Evolutionary conservation across 1,140 invertebrate species (phyloP), one percentile per base, ranked within the genome.

Genomic region (Zaprionus vittiger): DNA sequence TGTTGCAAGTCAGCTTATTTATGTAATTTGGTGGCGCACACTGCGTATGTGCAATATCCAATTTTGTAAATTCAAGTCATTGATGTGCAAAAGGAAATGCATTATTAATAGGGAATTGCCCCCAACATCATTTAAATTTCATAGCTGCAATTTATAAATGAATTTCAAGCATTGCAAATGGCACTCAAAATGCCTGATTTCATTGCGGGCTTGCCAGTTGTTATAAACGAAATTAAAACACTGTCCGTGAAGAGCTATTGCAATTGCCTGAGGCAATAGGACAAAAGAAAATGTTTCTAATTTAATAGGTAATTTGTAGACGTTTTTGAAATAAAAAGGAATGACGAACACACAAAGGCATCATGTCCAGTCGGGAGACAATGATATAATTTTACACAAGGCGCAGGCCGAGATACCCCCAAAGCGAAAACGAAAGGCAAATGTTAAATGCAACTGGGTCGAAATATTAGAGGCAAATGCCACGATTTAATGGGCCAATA

Each of bases 281-380:
- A 20, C n/a, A 26, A 67, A 54, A 20, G 2, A 47, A 72, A 63
- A 47, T 74, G 37, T 54, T 54, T 70, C 47, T 34, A 60, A 60
- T 68, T 87, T 83, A 87, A 87, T 87, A 76, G 83, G 80, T 80
- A 67, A 83, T 87, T 86, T 80, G 83, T 66, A 82, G 73, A 78
- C 77, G 67, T 75, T 80, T 75, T 80, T 9, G 4, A 24, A 52
- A 12, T 5, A 24, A 12, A 52, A 11, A 52, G 22, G 12, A 14
- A 24, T 24, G 47, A 49, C 38, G n/a, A 20, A 47, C 52, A 41
- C 24, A 63, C n/a, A 55, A 31, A 70, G 2, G 34, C 20, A 60
- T 22, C 37, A 57, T 57, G 47, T 31, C 31, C 76, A 59, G 61
- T 34, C 56, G 52, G 47, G 78, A 77, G 55, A 74, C 75, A 80